Percentiles rank a stretch among this genome's conserved stretches.
These are phyloP conservation scores for Chaetops frenatus DNA, from an alignment of 2,113 vertebrate genomes.

Conservation along the genomic window DNA sequence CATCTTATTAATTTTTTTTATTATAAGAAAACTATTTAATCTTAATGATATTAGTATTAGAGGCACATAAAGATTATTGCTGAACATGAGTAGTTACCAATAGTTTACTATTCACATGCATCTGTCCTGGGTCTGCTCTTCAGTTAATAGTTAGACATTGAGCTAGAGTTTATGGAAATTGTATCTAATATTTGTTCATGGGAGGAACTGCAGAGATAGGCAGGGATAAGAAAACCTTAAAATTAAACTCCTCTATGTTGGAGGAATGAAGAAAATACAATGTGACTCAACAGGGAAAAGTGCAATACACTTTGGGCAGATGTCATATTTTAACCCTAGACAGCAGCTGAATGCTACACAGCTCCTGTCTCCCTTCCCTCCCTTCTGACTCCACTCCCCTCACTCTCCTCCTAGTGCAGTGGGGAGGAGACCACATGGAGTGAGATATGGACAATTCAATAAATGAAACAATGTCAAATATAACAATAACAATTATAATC, in stretches of 20 bases:
- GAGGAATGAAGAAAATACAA: neutral
- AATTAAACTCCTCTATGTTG: neutral
- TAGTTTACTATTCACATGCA: neutral
- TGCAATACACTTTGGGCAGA: neutral
- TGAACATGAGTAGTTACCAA: neutral
- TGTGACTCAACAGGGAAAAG: neutral
- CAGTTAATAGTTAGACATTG: neutral
- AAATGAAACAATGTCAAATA: neutral
- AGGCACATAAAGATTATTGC: neutral
- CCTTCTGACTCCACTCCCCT: neutral
- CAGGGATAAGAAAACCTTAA: neutral
- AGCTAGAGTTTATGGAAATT: neutral
- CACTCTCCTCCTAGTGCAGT: neutral
- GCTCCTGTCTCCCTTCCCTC: neutral
- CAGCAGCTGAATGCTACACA: neutral
- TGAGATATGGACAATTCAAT: neutral
- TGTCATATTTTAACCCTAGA: neutral
- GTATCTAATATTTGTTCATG: neutral
- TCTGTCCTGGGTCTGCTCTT: neutral
- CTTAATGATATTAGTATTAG: neutral
- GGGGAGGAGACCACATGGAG: neutral
- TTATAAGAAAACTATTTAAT: neutral
- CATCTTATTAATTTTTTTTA: neutral
- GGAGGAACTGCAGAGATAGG: neutral
- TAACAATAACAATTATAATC: neutral